A percentile compares a stretch with the other conserved stretches of the same genome.
Evolutionary conservation across 2,797 vertebrate genomes (phyloP).

Genomic region (Arnoldichthys spilopterus): DNA sequence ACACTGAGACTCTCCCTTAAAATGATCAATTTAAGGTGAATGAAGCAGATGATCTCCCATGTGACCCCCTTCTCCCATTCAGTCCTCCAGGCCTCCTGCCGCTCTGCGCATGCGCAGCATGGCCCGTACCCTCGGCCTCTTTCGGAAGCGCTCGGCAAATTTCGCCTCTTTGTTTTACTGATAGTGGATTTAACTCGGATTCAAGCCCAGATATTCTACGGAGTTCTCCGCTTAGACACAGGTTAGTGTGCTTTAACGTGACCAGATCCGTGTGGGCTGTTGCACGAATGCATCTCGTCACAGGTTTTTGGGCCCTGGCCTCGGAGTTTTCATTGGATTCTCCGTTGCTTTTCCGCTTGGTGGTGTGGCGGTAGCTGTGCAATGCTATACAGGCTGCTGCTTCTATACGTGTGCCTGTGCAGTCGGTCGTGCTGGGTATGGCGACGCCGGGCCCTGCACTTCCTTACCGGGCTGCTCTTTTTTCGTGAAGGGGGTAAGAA

Average conservation of each 20-base stretch:
- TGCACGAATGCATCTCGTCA: slow-evolving; percentile 48
- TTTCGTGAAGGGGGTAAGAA: slow-evolving; percentile 52
- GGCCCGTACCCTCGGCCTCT: slow-evolving; percentile 84
- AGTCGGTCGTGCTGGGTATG: slow-evolving; percentile 65
- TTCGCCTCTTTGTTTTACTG: slow-evolving; percentile 99
- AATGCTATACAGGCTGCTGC: slow-evolving; percentile 78
- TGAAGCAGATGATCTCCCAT: no score
- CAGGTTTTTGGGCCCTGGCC: slow-evolving; percentile 61
- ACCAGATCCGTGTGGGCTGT: slow-evolving; percentile 31
- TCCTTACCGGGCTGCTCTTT: slow-evolving; percentile 66
- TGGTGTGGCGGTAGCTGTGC: slow-evolving; percentile 72
- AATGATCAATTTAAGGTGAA: no score
- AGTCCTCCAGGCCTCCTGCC: slow-evolving; percentile 10
- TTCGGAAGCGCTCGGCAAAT: slow-evolving; percentile 91
- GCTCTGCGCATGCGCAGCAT: slow-evolving; percentile 83
- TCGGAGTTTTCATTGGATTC: slow-evolving; percentile 62
- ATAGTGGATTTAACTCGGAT: slow-evolving; percentile 85
- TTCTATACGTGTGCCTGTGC: slow-evolving; percentile 55
- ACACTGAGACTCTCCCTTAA: no score
- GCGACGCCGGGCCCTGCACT: slow-evolving; percentile 80
- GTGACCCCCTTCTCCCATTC: slow-evolving; percentile 16
- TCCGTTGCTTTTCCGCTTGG: slow-evolving; percentile 71
- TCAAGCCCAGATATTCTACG: slow-evolving; percentile 73
- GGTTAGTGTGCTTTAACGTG: slow-evolving; percentile 72
- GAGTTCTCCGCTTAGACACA: slow-evolving; percentile 72